Conservation (phyloP, 2,113 vertebrate species). For the Chaenogobius annularis region DNA sequence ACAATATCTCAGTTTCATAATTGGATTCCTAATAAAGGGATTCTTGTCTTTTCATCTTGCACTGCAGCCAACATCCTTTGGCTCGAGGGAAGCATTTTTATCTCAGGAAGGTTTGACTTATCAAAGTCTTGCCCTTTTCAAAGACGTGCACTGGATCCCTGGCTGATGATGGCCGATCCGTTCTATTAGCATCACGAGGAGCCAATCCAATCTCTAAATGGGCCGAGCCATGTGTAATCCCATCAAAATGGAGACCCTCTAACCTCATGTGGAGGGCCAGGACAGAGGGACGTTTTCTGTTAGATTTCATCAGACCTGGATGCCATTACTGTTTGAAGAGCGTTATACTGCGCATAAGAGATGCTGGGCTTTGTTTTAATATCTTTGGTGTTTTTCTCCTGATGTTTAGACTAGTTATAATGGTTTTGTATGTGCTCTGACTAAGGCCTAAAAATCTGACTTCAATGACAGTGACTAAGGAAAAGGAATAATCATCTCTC, state of each 20-base stretch:
- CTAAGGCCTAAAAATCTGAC: slow-evolving; percentile 1
- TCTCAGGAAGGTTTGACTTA: slow-evolving; percentile 42
- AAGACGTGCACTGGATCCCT: slow-evolving; percentile 34
- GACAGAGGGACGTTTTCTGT: slow-evolving; percentile 57
- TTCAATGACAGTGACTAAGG: not conserved
- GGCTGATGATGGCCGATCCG: slow-evolving; percentile 47
- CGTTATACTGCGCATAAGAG: slow-evolving; percentile 20
- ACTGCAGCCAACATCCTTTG: not conserved
- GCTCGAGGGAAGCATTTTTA: slow-evolving; percentile 1
- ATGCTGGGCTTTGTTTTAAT: not conserved
- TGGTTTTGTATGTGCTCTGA: slow-evolving; percentile 11
- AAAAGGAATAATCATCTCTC: not conserved
- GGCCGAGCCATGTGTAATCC: slow-evolving; percentile 72
- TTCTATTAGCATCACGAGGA: slow-evolving; percentile 63
- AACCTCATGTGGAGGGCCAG: slow-evolving; percentile 72
- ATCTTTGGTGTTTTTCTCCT: not conserved
- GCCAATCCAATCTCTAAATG: slow-evolving; percentile 76
- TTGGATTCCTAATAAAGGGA: not conserved
- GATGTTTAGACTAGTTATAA: not conserved
- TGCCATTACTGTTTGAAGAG: slow-evolving; percentile 65
- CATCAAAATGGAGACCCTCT: slow-evolving; percentile 72
- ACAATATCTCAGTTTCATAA: not conserved
- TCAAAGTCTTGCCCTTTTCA: slow-evolving; percentile 45
- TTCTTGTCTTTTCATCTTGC: slow-evolving; percentile 2
- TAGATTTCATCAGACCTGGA: slow-evolving; percentile 74